Evolutionary conservation across 2,797 vertebrate genomes (phyloP).

Genomic region (Denticeps clupeoides): DNA sequence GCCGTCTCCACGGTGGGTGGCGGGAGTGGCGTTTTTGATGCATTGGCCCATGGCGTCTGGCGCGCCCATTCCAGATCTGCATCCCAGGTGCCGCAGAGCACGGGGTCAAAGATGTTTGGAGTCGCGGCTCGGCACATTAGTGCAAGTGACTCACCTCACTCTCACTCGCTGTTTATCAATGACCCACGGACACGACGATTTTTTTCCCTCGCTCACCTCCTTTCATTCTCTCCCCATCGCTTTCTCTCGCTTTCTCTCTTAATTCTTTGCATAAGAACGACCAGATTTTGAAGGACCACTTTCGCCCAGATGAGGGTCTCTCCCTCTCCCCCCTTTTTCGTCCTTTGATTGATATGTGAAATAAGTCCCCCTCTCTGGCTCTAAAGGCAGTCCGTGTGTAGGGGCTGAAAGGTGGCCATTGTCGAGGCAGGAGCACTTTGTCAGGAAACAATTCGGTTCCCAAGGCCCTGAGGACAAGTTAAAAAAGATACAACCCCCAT

Average conservation of each 20-base stretch:
- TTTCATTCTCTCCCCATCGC: constrained; percentile 14
- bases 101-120: too few relatives aligned
- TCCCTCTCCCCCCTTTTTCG: constrained; percentile 11
- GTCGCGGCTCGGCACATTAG: too few relatives aligned
- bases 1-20: constrained; percentile 45
- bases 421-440: constrained; percentile 64
- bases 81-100: too few relatives aligned
- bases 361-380: constrained; percentile 61
- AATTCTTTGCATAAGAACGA: too few relatives aligned
- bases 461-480: constrained; percentile 65
- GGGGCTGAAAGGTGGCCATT: constrained; percentile 73
- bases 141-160: too few relatives aligned
- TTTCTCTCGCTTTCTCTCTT: constrained; percentile 13
- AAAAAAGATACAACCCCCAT: constrained; percentile 68
- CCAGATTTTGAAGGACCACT: constrained; percentile 54
- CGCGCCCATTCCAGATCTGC: too few relatives aligned
- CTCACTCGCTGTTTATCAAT: too few relatives aligned
- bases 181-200: too few relatives aligned
- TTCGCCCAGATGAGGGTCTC: constrained; percentile 47
- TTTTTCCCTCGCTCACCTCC: constrained; percentile 1
- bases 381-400: constrained; percentile 63
- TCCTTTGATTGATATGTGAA: constrained; percentile 76
- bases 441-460: constrained; percentile 72
- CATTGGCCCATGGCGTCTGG: too few relatives aligned
- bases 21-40: constrained; percentile 29